Conservation (phyloP, 2,797 vertebrate species). For the Sciaenops ocellatus region DNA sequence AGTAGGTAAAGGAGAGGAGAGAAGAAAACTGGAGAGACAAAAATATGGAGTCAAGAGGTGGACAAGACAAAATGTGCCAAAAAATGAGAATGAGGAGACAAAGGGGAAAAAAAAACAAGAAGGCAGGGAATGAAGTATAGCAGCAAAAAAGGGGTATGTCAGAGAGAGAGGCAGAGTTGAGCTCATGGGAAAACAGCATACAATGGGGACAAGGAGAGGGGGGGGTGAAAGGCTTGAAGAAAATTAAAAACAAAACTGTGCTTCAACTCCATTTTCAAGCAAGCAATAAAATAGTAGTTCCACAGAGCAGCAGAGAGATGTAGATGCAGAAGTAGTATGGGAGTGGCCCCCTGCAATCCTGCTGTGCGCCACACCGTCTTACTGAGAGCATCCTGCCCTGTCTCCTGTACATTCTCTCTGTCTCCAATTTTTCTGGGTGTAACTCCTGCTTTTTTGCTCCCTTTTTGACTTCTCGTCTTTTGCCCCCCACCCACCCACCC, state of each 20-base stretch:
- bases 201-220: constrained; percentile 12
- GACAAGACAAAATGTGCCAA: constrained; percentile 29
- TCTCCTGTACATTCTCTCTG: constrained; percentile 21
- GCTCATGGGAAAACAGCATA: constrained; percentile 45
- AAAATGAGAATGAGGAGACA: constrained; percentile 29
- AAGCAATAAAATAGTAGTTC: constrained; percentile 31
- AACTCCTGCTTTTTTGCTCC: constrained; percentile 39
- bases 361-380: constrained; percentile 50
- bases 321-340: constrained; percentile 45
- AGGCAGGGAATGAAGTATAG: constrained; percentile 29
- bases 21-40: constrained; percentile 9
- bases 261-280: constrained; percentile 35
- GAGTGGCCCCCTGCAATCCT: constrained; percentile 56
- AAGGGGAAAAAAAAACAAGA: constrained; percentile 8
- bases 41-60: constrained; percentile 33
- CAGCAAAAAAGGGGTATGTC: constrained; percentile 22
- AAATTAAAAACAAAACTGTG: constrained; percentile 53
- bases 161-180: constrained; percentile 38
- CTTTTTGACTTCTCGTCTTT: constrained; percentile 47
- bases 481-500: not conserved
- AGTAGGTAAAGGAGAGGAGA: constrained; percentile 18
- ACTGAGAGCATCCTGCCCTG: constrained; percentile 21
- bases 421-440: constrained; percentile 31
- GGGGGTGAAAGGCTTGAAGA: constrained; percentile 37
- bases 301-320: constrained; percentile 36